Percentiles rank a stretch among this genome's conserved stretches.
Conservation (phyloP, 1,140 invertebrate species). For the Diorhabda sublineata region DNA sequence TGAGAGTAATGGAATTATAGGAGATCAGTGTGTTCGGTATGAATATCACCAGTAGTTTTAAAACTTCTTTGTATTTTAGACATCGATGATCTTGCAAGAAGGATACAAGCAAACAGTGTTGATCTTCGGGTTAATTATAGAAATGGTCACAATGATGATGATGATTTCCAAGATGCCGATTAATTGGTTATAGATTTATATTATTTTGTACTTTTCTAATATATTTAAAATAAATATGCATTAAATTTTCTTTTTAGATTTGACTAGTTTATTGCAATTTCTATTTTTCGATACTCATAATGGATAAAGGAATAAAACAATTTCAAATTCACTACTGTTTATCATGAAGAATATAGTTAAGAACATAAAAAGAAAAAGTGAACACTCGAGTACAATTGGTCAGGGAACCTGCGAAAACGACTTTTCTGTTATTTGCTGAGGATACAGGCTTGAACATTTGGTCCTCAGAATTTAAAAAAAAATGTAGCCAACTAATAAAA, state of each 20-base stretch:
- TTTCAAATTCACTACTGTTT: no score
- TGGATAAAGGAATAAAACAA: no score
- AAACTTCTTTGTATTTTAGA: constrained; percentile 23
- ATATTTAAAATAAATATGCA: not conserved
- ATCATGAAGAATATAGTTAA: no score
- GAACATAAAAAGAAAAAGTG: no score
- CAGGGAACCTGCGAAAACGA: no score
- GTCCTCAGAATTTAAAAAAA: no score
- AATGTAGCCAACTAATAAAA: no score
- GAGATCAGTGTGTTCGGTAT: not conserved
- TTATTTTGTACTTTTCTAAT: constrained; percentile 3
- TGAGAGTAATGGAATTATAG: not conserved
- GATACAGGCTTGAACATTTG: no score
- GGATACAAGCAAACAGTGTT: constrained; percentile 33
- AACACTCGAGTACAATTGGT: no score
- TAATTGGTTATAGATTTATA: constrained; percentile 14
- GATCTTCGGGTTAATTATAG: constrained; percentile 25
- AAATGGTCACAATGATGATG: constrained; percentile 36
- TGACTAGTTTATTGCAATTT: no score
- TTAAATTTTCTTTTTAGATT: not conserved
- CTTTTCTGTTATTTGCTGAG: no score
- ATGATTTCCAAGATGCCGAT: constrained; percentile 46
- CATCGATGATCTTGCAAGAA: constrained; percentile 33
- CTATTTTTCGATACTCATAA: no score
- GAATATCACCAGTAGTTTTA: not conserved